Evolutionary conservation across 1,140 invertebrate genomes (phyloP), one percentile per base, ranked within the genome.

Genomic region (Cherax quadricarinatus): DNA sequence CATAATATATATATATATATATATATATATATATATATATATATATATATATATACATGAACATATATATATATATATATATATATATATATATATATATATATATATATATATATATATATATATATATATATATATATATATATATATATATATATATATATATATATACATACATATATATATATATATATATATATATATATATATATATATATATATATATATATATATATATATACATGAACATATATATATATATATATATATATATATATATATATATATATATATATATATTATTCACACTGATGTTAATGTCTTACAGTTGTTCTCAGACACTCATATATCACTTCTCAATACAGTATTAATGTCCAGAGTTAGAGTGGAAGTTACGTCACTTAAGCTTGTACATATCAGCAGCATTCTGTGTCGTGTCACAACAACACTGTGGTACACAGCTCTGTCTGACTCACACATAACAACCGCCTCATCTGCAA

Each of bases 51-150:
- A 62, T 84, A 62, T 84, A 62, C 57, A 62, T 84, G 24, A 57
- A 84, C 60, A 84, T 62, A 62, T 84, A 84, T 62, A 60, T 60
- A 84, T 84, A 60, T 84, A 57, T 84, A 6, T 84, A 57, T 84
- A 12, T 84, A 57, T 84, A n/a, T 84, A 57, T 84, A 12, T 57
- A 57, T 66, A 12, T 62, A n/a, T 84, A 24, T 84, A 62, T 57
- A 84, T 84, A 84, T 84, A 62, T 84, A 66, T 62, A 84, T 57
- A 84, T 84, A 84, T 84, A 84, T 84, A 84, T 84, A 84, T 57
- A 84, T 84, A 84, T 84, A 84, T 84, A 84, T 84, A 84, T 84
- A 84, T 84, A 84, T 57, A 84, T 84, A 84, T 84, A 84, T 84
- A 84, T 84, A 84, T 57, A 84, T 60, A 60, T 84, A 84, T 57